A percentile compares a stretch with the other conserved stretches of the same genome.
Evolutionary conservation across 2,888 invertebrate species (phyloP).

Genomic region (Keiferia lycopersicella): DNA sequence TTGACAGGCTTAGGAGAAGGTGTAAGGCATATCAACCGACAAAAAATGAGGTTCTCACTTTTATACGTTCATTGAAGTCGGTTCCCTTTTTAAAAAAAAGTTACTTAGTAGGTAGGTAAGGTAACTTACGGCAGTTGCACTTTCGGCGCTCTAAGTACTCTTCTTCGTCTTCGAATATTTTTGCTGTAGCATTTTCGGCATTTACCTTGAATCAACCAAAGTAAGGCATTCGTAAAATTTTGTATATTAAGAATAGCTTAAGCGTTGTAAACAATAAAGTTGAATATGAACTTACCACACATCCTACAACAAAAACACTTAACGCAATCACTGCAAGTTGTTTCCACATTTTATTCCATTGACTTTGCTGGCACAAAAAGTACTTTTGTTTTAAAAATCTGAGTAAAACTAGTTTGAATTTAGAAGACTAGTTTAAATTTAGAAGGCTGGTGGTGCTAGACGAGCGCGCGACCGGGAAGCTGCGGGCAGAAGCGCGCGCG

Average conservation of each 20-base stretch:
- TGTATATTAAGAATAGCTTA: no score
- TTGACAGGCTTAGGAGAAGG: no score
- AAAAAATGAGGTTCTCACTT: no score
- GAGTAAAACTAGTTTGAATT: background rate
- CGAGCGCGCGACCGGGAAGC: constrained; percentile 47
- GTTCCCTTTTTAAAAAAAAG: no score
- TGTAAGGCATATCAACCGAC: no score
- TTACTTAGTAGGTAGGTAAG: no score
- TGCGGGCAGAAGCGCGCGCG: constrained; percentile 51
- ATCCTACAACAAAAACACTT: constrained; percentile 18
- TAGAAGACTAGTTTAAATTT: constrained; percentile 24
- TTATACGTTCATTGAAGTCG: no score
- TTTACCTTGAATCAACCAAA: constrained; percentile 37
- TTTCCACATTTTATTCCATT: constrained; percentile 27
- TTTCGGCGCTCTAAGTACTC: constrained; percentile 45
- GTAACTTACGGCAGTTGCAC: constrained; percentile 71
- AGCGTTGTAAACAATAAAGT: background rate
- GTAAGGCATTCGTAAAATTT: no score
- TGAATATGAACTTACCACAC: background rate
- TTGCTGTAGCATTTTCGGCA: constrained; percentile 33
- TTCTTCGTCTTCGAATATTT: constrained; percentile 33
- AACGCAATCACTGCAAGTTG: constrained; percentile 18
- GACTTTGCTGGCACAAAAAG: background rate
- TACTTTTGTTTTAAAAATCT: background rate
- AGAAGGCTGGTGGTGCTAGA: constrained; percentile 26